Base-by-base conservation (phyloP, 1,140 invertebrate species). In the Drosophila willistoni region DNA sequence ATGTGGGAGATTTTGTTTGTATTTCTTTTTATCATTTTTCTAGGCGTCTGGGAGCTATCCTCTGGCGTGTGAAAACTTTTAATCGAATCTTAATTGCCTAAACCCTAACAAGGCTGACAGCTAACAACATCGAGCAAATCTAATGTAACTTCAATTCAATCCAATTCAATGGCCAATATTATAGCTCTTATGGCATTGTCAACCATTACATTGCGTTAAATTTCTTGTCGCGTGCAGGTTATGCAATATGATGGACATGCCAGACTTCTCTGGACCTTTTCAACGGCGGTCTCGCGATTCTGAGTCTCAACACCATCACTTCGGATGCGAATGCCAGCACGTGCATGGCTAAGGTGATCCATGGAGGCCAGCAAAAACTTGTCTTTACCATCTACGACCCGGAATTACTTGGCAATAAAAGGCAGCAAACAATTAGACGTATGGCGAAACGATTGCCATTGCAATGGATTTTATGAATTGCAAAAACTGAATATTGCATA, bases 161-260 rank as follows among this genome's bases (percentile, higher is more conserved):
- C 44, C 56, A 61, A 56, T 47, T 41, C 34, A 29, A 66, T 54
- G 36, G 36, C 61, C 61, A 73, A 67, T 68, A 57, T 61, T 62
- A 79, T 65, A 56, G 71, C 44, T 47, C 61, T 65, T 67, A 57
- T 65, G 61, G 61, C 39, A 65, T 69, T 29, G 33, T 33, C 10
- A 36, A 6, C 61, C 68, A 29, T 63, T 39, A 61, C 42, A 42
- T 55, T 79, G 83, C 83, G 68, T 86, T 86, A 64, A 82, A 77
- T 86, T 79, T 87, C 82, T 87, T 79, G 76, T 77, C 82, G 79
- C 84, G 79, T 87, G 79, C 72, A 68, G 69, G 79, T 87, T 85
- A 85, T 77, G 83, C 75, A 87, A 85, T 85, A 82, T 85, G 69
- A 62, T 64, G 41, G 33, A 36, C 36, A 44, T 60, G 36, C 17